These are phyloP conservation scores for Euura saliciscinereae DNA, from an alignment of 1,140 invertebrate species.

Conservation along the genomic window DNA sequence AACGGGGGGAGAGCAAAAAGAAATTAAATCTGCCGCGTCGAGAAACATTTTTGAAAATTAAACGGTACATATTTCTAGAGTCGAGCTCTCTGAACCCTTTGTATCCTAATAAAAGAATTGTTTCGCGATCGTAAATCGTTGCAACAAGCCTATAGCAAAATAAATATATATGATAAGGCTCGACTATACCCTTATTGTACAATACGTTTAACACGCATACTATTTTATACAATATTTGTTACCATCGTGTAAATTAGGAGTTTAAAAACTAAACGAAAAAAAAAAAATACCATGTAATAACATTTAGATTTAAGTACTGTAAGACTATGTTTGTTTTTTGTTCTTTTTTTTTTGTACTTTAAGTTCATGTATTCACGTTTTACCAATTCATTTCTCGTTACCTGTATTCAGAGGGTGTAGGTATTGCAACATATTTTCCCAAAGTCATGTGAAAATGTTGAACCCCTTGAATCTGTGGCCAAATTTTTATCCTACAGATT, in stretches of 20 bases:
- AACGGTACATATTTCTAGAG: constrained; percentile 27
- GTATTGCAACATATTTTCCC: neutral
- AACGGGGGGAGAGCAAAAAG: too few species aligned
- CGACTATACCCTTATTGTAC: neutral
- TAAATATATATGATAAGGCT: neutral
- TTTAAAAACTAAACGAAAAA: constrained; percentile 28
- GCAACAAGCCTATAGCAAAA: neutral
- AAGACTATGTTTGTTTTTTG: neutral
- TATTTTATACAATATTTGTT: constrained; percentile 55
- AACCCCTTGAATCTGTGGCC: neutral
- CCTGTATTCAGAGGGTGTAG: neutral
- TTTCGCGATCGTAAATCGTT: neutral
- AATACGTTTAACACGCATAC: constrained; percentile 24
- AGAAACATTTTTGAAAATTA: constrained; percentile 17
- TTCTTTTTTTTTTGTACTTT: neutral
- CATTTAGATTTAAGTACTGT: too few species aligned
- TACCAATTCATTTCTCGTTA: neutral
- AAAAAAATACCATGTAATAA: neutral
- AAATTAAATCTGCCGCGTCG: neutral
- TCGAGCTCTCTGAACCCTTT: neutral
- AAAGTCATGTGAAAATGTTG: neutral
- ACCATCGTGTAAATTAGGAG: constrained; percentile 48
- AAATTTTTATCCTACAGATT: neutral
- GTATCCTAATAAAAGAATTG: neutral
- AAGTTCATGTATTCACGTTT: neutral